Percentiles rank a stretch among this genome's conserved stretches.
Conservation (phyloP, 1,140 invertebrate genomes). For the Polypedilum vanderplanki region DNA sequence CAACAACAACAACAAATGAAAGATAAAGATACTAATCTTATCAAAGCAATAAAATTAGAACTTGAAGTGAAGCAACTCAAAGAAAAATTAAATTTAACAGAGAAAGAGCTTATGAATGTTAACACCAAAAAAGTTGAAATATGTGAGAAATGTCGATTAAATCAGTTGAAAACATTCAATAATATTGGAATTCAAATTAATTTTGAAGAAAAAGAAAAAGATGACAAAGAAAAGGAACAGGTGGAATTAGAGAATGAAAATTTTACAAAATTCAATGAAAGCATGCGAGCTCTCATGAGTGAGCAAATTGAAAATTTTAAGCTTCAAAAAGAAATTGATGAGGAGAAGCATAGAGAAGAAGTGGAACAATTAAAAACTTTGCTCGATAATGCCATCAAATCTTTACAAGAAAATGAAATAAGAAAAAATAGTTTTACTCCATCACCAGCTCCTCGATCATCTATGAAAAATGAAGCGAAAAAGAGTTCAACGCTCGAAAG, state of each 20-base stretch:
- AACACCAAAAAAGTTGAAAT: neutral
- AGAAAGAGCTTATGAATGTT: slow-evolving; percentile 37
- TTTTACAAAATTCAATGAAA: neutral
- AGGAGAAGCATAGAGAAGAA: slow-evolving; percentile 35
- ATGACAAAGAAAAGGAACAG: slow-evolving; percentile 34
- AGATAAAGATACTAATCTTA: slow-evolving; percentile 40
- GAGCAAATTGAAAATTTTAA: slow-evolving; percentile 13
- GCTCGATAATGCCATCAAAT: neutral
- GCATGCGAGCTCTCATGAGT: neutral
- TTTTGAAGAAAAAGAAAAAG: slow-evolving; percentile 38
- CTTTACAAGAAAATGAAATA: neutral
- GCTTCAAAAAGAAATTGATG: slow-evolving; percentile 35
- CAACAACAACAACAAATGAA: slow-evolving; percentile 30
- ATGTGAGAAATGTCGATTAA: neutral
- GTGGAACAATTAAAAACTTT: neutral
- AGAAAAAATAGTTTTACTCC: neutral
- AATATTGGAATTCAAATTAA: slow-evolving; percentile 40
- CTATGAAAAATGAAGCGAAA: neutral
- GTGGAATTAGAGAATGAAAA: neutral
- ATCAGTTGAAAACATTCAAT: slow-evolving; percentile 28
- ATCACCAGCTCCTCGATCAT: neutral
- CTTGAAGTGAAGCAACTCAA: slow-evolving; percentile 43
- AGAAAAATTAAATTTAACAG: slow-evolving; percentile 40
- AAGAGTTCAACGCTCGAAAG: neutral
- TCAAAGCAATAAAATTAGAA: slow-evolving; percentile 43